A percentile compares a stretch with the other conserved stretches of the same genome.
Evolutionary conservation across 2,797 vertebrate species (phyloP).

Genomic region (Paratrypauchen microcephalus): DNA sequence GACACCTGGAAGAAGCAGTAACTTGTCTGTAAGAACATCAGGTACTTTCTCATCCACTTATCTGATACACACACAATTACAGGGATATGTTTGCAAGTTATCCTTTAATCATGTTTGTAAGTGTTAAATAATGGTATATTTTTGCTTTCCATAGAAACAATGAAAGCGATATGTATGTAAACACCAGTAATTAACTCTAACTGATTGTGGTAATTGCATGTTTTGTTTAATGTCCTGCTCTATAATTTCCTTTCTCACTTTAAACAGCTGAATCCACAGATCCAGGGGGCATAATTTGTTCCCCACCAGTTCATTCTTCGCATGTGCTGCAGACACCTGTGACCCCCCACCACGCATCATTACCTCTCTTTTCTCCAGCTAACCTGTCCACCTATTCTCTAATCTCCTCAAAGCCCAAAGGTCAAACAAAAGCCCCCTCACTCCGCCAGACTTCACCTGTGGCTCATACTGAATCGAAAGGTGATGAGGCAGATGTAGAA

Average conservation of each 20-base stretch:
- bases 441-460: background rate
- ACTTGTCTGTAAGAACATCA: conserved; percentile 39
- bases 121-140: background rate
- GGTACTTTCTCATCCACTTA: conserved; percentile 10
- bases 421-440: conserved; percentile 15
- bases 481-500: background rate
- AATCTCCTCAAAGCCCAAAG: background rate
- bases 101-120: background rate
- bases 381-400: background rate
- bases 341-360: conserved; percentile 7
- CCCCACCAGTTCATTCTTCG: conserved; percentile 29
- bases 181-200: conserved; percentile 1
- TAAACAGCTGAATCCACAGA: conserved; percentile 36
- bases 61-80: background rate
- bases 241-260: conserved; percentile 16
- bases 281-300: conserved; percentile 22
- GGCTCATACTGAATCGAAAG: conserved; percentile 3
- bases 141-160: background rate
- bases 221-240: background rate
- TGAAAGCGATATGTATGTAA: background rate
- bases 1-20: conserved; percentile 45
- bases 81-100: background rate
- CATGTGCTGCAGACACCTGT: conserved; percentile 16
- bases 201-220: background rate
- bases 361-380: background rate